Conservation (phyloP, 1,140 invertebrate genomes). For the Pseudachorutes palmiensis region DNA sequence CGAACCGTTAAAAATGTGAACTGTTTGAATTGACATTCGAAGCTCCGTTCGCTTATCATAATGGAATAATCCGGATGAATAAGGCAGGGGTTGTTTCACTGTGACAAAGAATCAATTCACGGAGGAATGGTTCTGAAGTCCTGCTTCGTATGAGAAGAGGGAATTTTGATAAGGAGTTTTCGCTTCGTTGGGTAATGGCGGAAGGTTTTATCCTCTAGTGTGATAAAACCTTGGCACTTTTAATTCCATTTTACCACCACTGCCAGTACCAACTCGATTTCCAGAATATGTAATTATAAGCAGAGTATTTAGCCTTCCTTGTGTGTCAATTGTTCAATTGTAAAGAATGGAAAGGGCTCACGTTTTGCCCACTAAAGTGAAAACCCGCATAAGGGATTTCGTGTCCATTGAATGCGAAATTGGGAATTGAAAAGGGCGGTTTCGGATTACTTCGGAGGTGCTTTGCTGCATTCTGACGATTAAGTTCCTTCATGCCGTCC, state of each 20-base stretch:
- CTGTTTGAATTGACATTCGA: no score
- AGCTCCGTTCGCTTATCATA: no score
- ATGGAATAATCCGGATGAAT: no score
- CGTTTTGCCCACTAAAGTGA: no score
- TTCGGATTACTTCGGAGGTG: no score
- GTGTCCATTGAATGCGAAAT: background rate
- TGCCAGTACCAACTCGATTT: no score
- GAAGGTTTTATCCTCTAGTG: background rate
- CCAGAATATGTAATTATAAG: no score
- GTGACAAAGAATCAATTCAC: background rate
- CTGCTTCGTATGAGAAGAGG: background rate
- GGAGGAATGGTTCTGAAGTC: background rate
- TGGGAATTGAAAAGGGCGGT: background rate
- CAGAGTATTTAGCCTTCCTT: background rate
- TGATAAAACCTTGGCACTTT: background rate
- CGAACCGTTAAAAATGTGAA: no score
- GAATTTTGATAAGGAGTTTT: slow-evolving; percentile 5
- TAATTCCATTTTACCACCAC: slow-evolving; percentile 2
- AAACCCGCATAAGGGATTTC: no score
- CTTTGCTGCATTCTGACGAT: no score
- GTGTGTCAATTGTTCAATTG: background rate
- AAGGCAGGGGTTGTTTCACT: background rate
- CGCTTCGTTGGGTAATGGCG: background rate
- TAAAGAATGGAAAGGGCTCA: background rate
- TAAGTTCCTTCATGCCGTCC: no score